Conservation (phyloP, 2,797 vertebrate species). For the Pampus argenteus region DNA sequence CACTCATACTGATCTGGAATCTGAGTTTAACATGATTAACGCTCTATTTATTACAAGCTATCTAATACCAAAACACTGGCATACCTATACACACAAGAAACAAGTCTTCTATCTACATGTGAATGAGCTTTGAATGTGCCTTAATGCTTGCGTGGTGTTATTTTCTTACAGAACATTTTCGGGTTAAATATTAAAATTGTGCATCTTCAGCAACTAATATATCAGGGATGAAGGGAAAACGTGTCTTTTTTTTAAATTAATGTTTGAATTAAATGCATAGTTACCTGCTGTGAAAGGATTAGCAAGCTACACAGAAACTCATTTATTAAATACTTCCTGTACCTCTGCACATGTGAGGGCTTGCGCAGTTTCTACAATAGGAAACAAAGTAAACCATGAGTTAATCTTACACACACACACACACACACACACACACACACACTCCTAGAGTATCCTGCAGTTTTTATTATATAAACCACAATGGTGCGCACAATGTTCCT, state of each 20-base stretch:
- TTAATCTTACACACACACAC: constrained; percentile 6
- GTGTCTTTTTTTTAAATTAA: background rate
- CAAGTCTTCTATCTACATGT: background rate
- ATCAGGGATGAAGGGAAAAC: background rate
- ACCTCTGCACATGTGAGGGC: constrained; percentile 47
- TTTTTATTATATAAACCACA: background rate
- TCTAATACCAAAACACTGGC: background rate
- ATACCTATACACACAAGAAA: too few species aligned
- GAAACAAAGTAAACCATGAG: constrained; percentile 18
- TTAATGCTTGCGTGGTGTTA: background rate
- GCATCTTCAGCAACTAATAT: background rate
- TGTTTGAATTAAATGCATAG: too few species aligned
- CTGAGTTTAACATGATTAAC: background rate
- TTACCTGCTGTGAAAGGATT: constrained; percentile 24
- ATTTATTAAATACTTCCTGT: constrained; percentile 21
- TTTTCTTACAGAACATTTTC: background rate
- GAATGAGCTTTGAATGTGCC: background rate
- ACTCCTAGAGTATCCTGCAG: background rate
- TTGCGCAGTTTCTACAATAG: constrained; percentile 54
- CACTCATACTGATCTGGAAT: background rate
- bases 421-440: constrained; percentile 7
- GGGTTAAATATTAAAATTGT: background rate
- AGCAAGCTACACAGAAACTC: constrained; percentile 45
- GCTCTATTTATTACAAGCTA: background rate
- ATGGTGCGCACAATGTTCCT: constrained; percentile 4